Evolutionary conservation across 2,113 vertebrate species (phyloP), one percentile per base, ranked within the genome.

Genomic region (Oryzias javanicus): DNA sequence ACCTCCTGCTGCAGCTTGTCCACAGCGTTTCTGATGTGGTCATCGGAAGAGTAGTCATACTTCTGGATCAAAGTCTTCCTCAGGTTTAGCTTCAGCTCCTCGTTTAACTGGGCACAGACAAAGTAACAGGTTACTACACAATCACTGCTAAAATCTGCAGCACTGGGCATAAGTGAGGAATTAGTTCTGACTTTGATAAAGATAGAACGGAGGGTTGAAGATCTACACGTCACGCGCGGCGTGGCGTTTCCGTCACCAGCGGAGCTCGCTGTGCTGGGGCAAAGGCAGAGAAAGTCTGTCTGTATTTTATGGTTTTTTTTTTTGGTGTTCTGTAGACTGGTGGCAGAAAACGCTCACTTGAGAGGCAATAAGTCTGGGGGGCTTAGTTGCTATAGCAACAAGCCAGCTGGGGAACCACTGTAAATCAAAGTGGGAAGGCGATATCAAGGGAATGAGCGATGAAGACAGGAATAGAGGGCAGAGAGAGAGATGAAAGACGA

Each of bases 1-100:
- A 92, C 91, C 87, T 92, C 91, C 68, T 92, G 87, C 76, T 92
- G 91, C 62, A 92, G 83, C 61, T 89, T 91, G 79, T 92, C 80
- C 60, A 92, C 91, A 35, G 97, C 96, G 0, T 42, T 82, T 53
- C 95, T 98, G 78, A 99, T 89, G 0, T 92, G 89, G 14, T 94
- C 92, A 0, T 96, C 79, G 35, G 82, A 82, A 0, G 51, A 60
- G 81, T 91, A 88, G 4, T 68, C 16, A 72, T 98, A 99, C 66
- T 90, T 93, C 80, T 91, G 74, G 42, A 89, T 94, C 95, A 99
- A 94, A 41, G 95, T 99, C 52, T 90, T 89, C 77, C 88, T 95
- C 80, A 99, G 83, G 74, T 94, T 95, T 59, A 92, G 91, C 86
- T 98, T 98, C 81, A 99, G 92, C 78, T 98, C 97, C 4, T 88